Percentiles rank a stretch among this genome's conserved stretches.
These are phyloP conservation scores for Prionailurus bengalensis DNA, from an alignment of 2,113 vertebrate species.

Conservation along the genomic window DNA sequence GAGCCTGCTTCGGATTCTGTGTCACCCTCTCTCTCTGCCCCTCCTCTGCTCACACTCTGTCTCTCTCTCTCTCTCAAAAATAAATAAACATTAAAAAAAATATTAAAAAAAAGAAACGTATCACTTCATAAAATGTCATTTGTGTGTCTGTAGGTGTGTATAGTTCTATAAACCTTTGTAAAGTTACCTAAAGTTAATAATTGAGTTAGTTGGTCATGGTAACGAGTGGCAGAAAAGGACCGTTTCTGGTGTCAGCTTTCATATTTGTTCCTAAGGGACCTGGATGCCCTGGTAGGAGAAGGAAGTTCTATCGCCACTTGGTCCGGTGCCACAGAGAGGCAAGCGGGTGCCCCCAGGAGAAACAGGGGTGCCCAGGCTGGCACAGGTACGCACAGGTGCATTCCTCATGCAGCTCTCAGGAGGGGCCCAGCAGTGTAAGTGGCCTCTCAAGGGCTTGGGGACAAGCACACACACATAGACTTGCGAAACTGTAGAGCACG, in stretches of 20 bases:
- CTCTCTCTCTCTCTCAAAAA: no score
- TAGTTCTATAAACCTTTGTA: background rate
- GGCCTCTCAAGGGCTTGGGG: background rate
- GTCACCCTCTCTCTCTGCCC: no score
- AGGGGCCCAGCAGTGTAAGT: background rate
- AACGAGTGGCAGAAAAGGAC: background rate
- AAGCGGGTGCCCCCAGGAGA: background rate
- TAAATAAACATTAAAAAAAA: no score
- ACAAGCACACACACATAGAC: background rate
- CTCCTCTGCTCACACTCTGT: no score
- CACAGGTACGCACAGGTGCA: rapidly evolving
- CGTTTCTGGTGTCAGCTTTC: background rate
- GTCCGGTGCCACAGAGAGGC: background rate
- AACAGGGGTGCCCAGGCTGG: background rate
- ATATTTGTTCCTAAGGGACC: background rate
- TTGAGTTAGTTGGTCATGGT: background rate
- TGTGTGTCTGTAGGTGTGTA: no score
- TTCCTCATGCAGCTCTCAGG: background rate
- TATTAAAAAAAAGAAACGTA: rapidly evolving
- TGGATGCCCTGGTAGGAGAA: background rate
- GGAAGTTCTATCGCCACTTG: background rate
- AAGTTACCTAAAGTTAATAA: background rate
- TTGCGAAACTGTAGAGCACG: background rate
- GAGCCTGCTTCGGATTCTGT: no score
- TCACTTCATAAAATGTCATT: background rate